Evolutionary conservation across 2,797 vertebrate genomes (phyloP), one percentile per base, ranked within the genome.

Genomic region (Hybognathus amarus): DNA sequence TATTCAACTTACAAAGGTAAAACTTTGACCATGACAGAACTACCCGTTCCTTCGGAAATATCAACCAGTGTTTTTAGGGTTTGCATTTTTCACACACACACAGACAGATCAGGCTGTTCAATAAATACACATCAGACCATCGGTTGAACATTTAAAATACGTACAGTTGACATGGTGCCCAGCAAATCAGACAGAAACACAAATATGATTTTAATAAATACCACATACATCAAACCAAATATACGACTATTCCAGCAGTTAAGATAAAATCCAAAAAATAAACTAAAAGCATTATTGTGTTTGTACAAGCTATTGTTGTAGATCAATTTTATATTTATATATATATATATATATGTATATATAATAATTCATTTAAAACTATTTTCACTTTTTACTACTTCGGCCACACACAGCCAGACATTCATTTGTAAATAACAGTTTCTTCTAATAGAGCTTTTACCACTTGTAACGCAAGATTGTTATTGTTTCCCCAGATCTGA

Each of bases 331-430:
- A 82, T 93, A 95, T 96, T 93, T 75, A 85, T 85, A 73, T 86
- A 69, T 33, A 64, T 86, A 69, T 86, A 69, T 87, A 61, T 85
- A 77, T 83, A 78, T 87, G 47, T 85, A 59, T 87, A 82, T 84
- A 83, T 71, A 68, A 91, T 89, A 92, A 87, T 92, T 90, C 86
- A 90, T 93, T 93, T 95, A 94, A 94, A 97, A 96, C 96, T 94
- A 94, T 95, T 94, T 96, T 91, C 95, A 95, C 95, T 94, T 92
- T 95, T 94, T 94, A 95, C 94, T 95, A 96, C 92, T n/a, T 94
- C 94, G 96, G 97, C 96, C 96, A 96, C 95, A 95, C 94, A 94
- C 96, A 97, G 96, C 96, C 96, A 95, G 96, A 98, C 97, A 97
- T 98, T 98, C 97, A 96, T 96, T 94, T 95, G 94, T 97, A 95